Base-by-base conservation (phyloP, 2,113 vertebrate genomes). In the Tretioscincus oriximinensis region DNA sequence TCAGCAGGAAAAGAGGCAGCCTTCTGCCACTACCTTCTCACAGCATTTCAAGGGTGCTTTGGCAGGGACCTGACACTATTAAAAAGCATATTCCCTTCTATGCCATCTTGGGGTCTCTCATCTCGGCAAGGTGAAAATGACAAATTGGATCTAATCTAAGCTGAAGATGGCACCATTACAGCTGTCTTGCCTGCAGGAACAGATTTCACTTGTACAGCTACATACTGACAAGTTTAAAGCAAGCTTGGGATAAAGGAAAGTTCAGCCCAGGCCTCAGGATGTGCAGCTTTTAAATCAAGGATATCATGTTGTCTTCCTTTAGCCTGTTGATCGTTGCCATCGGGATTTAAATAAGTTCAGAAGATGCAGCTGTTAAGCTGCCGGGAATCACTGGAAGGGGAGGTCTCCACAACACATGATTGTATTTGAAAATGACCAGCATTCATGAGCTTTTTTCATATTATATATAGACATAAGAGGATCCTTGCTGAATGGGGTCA, bases 61-160 rank as follows among this genome's bases (percentile, higher is more conserved):
- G 45, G 64, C 28, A 76, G 81, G 81, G 73, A 85, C 60, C 76
- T 90, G 63, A 47, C 85, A 83, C 69, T 79, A 76, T 74, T 65
- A 77, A 87, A 85, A 85, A 85, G 76, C 47, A 78, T 45, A 73
- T 87, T 75, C 31, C 20, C 85, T 80, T 86, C 4, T 0, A 77
- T 86, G 81, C 85, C 83, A 83, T 81, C 5, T 21, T 60, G 77
- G 74, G 75, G 80, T 87, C 89, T 88, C 89, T 89, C 85, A 74
- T 83, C 85, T 90, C 81, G 0, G 3, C 81, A 89, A 90, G 88
- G 89, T 86, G 86, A 92, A 85, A 81, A 87, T 90, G 88, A 92
- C 89, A 92, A 92, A 91, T 89, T 90, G 85, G 90, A 93, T 91
- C 82, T 90, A 91, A 92, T 92, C 90, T 90, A 63, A 90, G 77